Percentiles rank a stretch among this genome's conserved stretches.
Evolutionary conservation across 2,888 invertebrate species (phyloP).

Genomic region (Bruchidius siliquastri): DNA sequence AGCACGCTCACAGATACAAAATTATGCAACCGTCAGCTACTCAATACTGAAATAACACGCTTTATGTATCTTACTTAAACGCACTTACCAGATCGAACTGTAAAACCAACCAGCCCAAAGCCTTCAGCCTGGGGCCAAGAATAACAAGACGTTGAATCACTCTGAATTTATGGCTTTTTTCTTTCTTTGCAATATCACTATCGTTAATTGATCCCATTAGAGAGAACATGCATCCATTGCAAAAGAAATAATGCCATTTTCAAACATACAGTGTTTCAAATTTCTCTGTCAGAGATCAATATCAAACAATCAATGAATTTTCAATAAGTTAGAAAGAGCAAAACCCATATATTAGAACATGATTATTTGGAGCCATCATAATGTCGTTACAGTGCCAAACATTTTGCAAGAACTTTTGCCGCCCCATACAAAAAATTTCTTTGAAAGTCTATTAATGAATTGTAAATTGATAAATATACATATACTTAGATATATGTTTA

Average conservation of each 20-base stretch:
- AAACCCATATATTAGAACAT: too few relatives aligned
- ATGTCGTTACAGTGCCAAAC: too few relatives aligned
- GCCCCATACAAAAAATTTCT: too few relatives aligned
- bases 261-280: not conserved
- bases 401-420: too few relatives aligned
- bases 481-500: too few relatives aligned
- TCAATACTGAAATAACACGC: not conserved
- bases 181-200: not conserved
- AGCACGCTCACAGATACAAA: not conserved
- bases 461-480: too few relatives aligned
- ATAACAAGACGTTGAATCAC: not conserved
- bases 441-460: too few relatives aligned
- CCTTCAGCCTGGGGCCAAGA: not conserved
- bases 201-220: not conserved
- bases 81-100: not conserved
- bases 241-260: not conserved
- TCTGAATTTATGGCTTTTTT: not conserved
- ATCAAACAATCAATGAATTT: too few relatives aligned
- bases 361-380: too few relatives aligned
- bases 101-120: not conserved
- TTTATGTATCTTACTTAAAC: not conserved
- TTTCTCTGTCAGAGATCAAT: too few relatives aligned
- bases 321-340: too few relatives aligned
- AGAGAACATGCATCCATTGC: not conserved
- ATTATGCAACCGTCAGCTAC: not conserved